Percentiles rank a stretch among this genome's conserved stretches.
Conservation (phyloP, 2,797 vertebrate species). For the Micrastur ruficollis region DNA sequence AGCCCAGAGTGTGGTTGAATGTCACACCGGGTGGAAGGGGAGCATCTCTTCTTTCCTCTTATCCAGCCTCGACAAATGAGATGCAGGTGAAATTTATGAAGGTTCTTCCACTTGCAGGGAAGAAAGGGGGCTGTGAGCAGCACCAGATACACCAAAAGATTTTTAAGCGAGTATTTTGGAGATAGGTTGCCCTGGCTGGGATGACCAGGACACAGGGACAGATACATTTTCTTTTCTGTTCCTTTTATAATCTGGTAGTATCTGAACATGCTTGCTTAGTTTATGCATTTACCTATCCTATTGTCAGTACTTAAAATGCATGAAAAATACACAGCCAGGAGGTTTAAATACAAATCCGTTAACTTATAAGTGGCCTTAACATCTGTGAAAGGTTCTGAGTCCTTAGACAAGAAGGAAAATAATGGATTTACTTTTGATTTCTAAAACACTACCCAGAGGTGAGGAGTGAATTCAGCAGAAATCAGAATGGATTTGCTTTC, state of each 20-base stretch:
- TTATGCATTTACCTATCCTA: conserved; percentile 9
- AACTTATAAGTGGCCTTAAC: conserved; percentile 31
- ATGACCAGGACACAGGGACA: not conserved
- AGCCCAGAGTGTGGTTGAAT: not conserved
- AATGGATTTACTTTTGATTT: conserved; percentile 38
- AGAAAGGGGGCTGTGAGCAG: not conserved
- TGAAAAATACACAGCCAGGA: conserved; percentile 22
- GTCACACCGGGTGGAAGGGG: not conserved
- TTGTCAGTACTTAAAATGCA: conserved; percentile 28
- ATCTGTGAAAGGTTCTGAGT: not conserved
- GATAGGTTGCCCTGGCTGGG: not conserved
- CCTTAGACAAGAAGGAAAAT: conserved; percentile 25
- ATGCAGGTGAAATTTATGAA: not conserved
- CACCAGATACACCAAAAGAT: not conserved
- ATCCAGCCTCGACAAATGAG: not conserved
- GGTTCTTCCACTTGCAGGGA: not conserved
- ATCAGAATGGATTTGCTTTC: conserved; percentile 26
- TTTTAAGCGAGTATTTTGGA: not conserved
- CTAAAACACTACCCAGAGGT: conserved; percentile 39
- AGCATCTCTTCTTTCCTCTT: not conserved
- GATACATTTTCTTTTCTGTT: not conserved
- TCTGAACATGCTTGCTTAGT: not conserved
- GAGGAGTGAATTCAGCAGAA: conserved; percentile 43
- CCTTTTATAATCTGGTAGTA: not conserved
- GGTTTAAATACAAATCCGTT: conserved; percentile 6